Base-by-base conservation (phyloP, 2,797 vertebrate species). In the Sebastes minor region DNA sequence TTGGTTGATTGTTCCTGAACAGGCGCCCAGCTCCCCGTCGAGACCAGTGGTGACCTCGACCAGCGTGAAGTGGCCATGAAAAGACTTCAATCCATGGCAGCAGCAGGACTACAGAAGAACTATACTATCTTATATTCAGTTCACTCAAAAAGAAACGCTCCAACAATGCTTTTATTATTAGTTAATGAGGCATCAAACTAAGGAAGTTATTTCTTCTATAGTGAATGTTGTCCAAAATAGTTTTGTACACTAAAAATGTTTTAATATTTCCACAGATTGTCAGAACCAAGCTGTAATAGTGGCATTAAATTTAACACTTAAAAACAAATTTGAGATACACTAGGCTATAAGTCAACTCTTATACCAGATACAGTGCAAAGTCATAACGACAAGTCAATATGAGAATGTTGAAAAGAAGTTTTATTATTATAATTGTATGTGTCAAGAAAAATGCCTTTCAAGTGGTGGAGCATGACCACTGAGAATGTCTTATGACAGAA, bases 1-100 rank as follows among this genome's bases (percentile, higher is more conserved):
- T 74, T 91, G 86, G 83, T 76, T 90, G 91, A 88, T 95, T 95
- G 89, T 96, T 90, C 93, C 84, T 91, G 88, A 94, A 96, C 95
- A 96, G 96, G 94, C 96, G 96, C 14, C 95, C 93, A n/a, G 88
- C 94, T 78, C 95, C 95, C 10, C 94, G 95, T 25, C 92, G 94
- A 85, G 93, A 95, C 92, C 93, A 91, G 83, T 95, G 94, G 93
- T 96, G 94, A 95, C 83, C 80, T 85, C 6, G 83, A 74, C 68
- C 33, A 12, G 76, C 73, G 62, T 1, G 66, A 78, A 12, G 81
- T n/a, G 76, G 82, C 62, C 53, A 2, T 46, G 79, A 81, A 46
- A 53, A 35, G 63, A 81, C 86, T 56, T 63, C 76, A 32, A 10
- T 68, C 85, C 52, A 22, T 3, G 64, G 49, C 78, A 33, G 23